Conservation (phyloP, 2,797 vertebrate species). For the Sebastes oblongus region DNA sequence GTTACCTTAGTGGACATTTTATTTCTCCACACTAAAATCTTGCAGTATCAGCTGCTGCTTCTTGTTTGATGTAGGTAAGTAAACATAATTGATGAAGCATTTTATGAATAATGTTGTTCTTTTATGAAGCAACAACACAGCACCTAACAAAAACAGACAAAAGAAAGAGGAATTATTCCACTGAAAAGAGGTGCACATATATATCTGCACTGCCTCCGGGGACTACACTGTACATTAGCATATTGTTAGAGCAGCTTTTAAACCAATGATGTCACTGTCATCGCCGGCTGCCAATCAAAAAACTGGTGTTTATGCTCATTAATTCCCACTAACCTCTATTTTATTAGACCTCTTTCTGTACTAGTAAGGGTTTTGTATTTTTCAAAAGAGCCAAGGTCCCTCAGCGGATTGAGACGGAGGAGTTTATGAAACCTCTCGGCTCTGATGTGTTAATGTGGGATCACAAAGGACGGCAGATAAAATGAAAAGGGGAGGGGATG, state of each 20-base stretch:
- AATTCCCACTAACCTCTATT: neutral
- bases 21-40: neutral
- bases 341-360: neutral
- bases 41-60: neutral
- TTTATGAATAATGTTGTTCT: neutral
- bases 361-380: neutral
- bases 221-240: neutral
- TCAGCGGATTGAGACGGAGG: conserved; percentile 6
- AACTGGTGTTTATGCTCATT: neutral
- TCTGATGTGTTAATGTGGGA: conserved; percentile 49
- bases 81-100: neutral
- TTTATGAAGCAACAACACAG: neutral
- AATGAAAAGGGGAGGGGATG: neutral
- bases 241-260: neutral
- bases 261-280: neutral
- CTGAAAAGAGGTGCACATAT: neutral
- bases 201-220: neutral
- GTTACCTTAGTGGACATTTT: neutral
- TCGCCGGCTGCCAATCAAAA: neutral
- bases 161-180: neutral
- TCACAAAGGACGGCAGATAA: conserved; percentile 26
- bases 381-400: neutral
- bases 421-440: conserved; percentile 11
- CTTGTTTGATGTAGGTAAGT: neutral
- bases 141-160: neutral